phyloP scores from a whole-genome alignment of 2,888 invertebrate species.

The Schizaphis graminum region DNA sequence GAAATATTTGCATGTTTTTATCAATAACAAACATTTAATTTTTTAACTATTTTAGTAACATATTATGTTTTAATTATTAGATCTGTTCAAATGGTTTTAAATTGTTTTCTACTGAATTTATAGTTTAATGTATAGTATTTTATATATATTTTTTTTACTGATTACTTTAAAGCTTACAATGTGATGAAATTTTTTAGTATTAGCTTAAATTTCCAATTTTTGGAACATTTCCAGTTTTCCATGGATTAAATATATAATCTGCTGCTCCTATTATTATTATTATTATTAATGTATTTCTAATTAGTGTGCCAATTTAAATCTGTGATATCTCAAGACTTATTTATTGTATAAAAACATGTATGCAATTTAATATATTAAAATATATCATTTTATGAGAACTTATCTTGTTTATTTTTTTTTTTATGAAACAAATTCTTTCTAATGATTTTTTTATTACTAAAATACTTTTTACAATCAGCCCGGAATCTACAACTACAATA shows the following conservation, averaged over 20 bases:
- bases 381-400: neutral
- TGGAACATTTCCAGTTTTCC: neutral
- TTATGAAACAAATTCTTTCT: neutral
- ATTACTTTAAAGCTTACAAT: neutral
- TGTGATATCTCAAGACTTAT: slow-evolving; percentile 31
- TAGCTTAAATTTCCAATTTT: neutral
- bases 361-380: slow-evolving; percentile 11
- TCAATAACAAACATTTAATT: slow-evolving; percentile 8
- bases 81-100: neutral
- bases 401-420: neutral
- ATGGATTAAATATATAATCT: neutral
- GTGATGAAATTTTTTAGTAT: slow-evolving; percentile 4
- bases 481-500: neutral
- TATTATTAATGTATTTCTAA: slow-evolving; percentile 11
- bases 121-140: neutral
- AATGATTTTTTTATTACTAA: neutral
- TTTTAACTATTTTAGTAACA: neutral
- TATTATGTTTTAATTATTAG: neutral
- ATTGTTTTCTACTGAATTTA: neutral
- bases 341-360: neutral
- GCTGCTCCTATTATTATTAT: neutral
- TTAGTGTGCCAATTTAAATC: neutral
- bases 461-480: neutral
- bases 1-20: neutral
- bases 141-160: neutral